Evolutionary conservation across 2,797 vertebrate genomes (phyloP), one percentile per base, ranked within the genome.

Genomic region (Tachyglossus aculeatus): DNA sequence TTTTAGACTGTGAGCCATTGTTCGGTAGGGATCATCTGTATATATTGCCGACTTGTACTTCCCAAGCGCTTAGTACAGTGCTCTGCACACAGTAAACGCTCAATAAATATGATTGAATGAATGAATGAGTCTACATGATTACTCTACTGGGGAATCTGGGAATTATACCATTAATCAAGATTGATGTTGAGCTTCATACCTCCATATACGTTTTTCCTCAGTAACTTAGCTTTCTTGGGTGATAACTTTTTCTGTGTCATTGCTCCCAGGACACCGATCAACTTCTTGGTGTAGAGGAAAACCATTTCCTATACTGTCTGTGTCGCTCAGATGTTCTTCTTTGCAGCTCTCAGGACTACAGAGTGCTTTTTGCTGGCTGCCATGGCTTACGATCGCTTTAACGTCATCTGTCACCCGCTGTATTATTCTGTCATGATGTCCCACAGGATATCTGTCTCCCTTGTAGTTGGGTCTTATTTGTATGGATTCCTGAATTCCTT

Each of bases 201-300:
- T 72, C 74, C 10, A 77, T 81, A 72, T 82, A 86, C 41, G n/a
- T 86, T 86, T 56, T 84, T 86, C 52, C 63, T 84, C 27, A 68
- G 54, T 71, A 86, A 79, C 31, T 50, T 86, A 13, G 70, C 78
- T 3, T 74, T 25, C 52, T 70, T 80, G 56, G 53, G 81, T 66
- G 15, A 77, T 12, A 67, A 72, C 32, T 81, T 72, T 8, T 65
- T 72, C 22, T 74, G 64, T 15, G 57, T 69, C 32, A 72, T 81
- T 70, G 64, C 67, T 18, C 69, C 77, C 37, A 72, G 69, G 58
- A 74, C 67, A 29, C 64, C 86, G 37, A 47, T 48, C 36, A 75
- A 32, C 25, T 79, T 86, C 21, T 43, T 74, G 21, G 55, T 77
- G 22, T 48, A 45, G 1, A 62, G 63, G 13, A 86, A 71, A 32